Evolutionary conservation across 2,797 vertebrate species (phyloP).

Genomic region (Adelosebastes latens): DNA sequence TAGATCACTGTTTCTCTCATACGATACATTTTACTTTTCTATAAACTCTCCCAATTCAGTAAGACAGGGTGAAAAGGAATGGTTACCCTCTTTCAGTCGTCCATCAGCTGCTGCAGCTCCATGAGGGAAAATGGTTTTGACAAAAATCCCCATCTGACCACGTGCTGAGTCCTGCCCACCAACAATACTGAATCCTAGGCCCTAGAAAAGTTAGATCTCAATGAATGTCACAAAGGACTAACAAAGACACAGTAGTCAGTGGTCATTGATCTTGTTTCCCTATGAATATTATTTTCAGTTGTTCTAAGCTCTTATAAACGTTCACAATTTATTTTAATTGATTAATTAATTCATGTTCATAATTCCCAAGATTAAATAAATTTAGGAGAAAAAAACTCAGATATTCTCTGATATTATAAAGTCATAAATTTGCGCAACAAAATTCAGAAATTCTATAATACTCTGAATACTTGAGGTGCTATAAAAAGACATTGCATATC

Average conservation of each 20-base stretch:
- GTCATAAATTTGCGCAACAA: too few relatives aligned
- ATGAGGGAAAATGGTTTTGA: constrained; percentile 95
- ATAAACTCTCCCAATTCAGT: background rate
- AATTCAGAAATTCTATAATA: too few relatives aligned
- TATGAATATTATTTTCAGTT: background rate
- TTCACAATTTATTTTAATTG: too few relatives aligned
- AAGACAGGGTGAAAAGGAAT: background rate
- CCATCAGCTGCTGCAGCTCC: constrained; percentile 95
- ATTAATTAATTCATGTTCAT: too few relatives aligned
- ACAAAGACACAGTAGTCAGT: background rate
- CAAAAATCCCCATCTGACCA: constrained; percentile 97
- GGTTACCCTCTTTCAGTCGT: constrained; percentile 90
- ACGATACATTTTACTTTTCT: background rate
- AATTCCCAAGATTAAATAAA: too few relatives aligned
- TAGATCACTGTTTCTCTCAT: background rate
- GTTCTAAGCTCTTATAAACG: too few relatives aligned
- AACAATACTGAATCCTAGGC: constrained; percentile 96
- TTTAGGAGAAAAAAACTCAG: too few relatives aligned
- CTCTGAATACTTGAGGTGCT: too few relatives aligned
- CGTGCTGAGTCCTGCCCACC: constrained; percentile 96
- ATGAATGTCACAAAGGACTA: background rate
- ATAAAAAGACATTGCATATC: too few relatives aligned
- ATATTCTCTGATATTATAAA: too few relatives aligned
- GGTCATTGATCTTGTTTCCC: background rate
- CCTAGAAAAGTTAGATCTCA: constrained; percentile 70